Conservation (phyloP, 2,797 vertebrate genomes). For the Amblyraja radiata region DNA sequence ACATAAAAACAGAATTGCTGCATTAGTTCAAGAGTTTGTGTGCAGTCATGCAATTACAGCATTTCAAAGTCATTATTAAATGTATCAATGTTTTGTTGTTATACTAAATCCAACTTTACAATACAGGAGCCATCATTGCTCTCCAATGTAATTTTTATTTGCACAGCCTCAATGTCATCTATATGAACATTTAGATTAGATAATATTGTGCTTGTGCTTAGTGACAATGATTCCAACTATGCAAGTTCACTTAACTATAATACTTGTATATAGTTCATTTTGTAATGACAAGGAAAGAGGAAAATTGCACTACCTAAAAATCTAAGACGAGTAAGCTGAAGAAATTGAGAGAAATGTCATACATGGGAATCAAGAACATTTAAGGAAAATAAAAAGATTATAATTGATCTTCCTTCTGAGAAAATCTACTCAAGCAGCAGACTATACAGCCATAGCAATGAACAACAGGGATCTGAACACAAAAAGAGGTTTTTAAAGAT, state of each 20-base stretch:
- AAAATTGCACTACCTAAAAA: not conserved
- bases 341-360: no score
- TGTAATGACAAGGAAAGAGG: not conserved
- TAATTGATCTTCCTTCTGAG: not conserved
- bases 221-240: not conserved
- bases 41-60: not conserved
- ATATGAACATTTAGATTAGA: not conserved
- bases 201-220: not conserved
- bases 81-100: not conserved
- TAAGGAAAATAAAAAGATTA: not conserved
- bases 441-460: not conserved
- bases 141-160: not conserved
- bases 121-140: not conserved
- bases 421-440: not conserved
- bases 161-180: not conserved
- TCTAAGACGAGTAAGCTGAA: not conserved
- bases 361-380: not conserved
- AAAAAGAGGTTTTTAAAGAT: not conserved
- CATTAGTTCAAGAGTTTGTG: not conserved
- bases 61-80: not conserved
- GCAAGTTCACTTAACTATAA: not conserved
- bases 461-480: not conserved
- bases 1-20: not conserved
- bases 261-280: not conserved
- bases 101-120: constrained; percentile 12